Evolutionary conservation across 1,140 invertebrate genomes (phyloP).

Genomic region (Drosophila malerkotliana): DNA sequence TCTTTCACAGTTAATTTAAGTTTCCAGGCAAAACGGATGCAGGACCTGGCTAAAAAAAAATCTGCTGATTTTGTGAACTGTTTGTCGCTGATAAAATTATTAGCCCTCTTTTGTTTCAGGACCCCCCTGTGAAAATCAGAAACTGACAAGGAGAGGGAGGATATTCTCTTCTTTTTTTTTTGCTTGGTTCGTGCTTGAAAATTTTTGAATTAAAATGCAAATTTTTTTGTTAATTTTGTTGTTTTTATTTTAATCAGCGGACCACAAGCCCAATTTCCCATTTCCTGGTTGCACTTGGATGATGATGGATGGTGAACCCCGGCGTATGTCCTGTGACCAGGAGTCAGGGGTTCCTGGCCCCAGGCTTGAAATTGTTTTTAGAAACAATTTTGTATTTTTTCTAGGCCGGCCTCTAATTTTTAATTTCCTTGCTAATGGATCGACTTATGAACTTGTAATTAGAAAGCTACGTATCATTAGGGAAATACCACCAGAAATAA

Average conservation of each 20-base stretch:
- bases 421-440: slow-evolving; percentile 42
- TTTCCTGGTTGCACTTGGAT: slow-evolving; percentile 72
- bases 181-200: slow-evolving; percentile 11
- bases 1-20: slow-evolving; percentile 83
- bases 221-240: slow-evolving; percentile 79
- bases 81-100: slow-evolving; percentile 83
- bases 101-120: slow-evolving; percentile 68
- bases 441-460: slow-evolving; percentile 18
- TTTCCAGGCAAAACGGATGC: slow-evolving; percentile 68
- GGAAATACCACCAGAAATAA: slow-evolving; percentile 17
- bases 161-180: slow-evolving; percentile 10
- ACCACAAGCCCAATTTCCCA: slow-evolving; percentile 17
- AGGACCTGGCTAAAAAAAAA: slow-evolving; percentile 48
- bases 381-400: slow-evolving; percentile 40
- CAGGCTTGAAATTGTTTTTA: slow-evolving; percentile 33
- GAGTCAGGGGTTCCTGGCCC: slow-evolving; percentile 29
- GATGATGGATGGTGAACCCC: slow-evolving; percentile 70
- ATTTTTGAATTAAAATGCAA: slow-evolving; percentile 81
- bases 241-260: slow-evolving; percentile 76
- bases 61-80: slow-evolving; percentile 83
- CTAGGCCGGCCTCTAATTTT: slow-evolving; percentile 27
- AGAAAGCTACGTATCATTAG: slow-evolving; percentile 19
- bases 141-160: not conserved
- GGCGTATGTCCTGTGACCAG: slow-evolving; percentile 54
- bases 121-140: slow-evolving; percentile 9